These are phyloP conservation scores for Drosophila emarginata DNA, from an alignment of 2,888 invertebrate genomes.

Conservation along the genomic window DNA sequence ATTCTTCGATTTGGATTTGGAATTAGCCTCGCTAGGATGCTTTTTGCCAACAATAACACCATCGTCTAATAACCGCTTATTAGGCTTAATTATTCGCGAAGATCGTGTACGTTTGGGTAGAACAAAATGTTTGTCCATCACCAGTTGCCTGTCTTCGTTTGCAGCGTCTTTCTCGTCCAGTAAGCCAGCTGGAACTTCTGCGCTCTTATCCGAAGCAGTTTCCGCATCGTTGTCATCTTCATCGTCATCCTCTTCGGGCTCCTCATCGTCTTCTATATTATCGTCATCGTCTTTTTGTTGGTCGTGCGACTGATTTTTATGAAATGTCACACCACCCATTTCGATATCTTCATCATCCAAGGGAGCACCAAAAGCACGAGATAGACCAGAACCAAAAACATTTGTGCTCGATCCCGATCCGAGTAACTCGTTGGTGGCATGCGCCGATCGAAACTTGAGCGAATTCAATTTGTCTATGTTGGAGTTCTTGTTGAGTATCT, in stretches of 20 bases:
- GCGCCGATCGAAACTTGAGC: slow-evolving; percentile 79
- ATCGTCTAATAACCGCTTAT: slow-evolving; percentile 91
- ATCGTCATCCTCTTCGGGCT: slow-evolving; percentile 43
- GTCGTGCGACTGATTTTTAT: slow-evolving; percentile 41
- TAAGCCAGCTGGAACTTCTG: slow-evolving; percentile 24
- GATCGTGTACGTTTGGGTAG: slow-evolving; percentile 92
- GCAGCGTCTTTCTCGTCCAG: slow-evolving; percentile 42
- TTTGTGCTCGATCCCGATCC: slow-evolving; percentile 25
- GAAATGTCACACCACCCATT: slow-evolving; percentile 73
- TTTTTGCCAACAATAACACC: slow-evolving; percentile 83
- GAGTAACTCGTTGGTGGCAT: slow-evolving; percentile 23
- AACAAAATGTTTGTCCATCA: slow-evolving; percentile 84
- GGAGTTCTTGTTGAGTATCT: slow-evolving; percentile 85
- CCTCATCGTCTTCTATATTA: slow-evolving; percentile 57
- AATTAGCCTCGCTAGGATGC: slow-evolving; percentile 33
- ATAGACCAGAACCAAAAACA: slow-evolving; percentile 64
- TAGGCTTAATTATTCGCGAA: slow-evolving; percentile 93
- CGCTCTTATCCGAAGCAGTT: slow-evolving; percentile 49
- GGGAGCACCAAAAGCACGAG: slow-evolving; percentile 76
- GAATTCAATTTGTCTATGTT: slow-evolving; percentile 83
- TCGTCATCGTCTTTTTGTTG: slow-evolving; percentile 46
- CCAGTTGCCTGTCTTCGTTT: slow-evolving; percentile 63
- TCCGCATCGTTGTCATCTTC: slow-evolving; percentile 44
- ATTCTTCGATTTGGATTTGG: slow-evolving; percentile 56
- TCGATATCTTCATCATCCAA: slow-evolving; percentile 64